phyloP scores from a whole-genome alignment of 2,888 invertebrate species.

The Drosophila anomelani region DNA sequence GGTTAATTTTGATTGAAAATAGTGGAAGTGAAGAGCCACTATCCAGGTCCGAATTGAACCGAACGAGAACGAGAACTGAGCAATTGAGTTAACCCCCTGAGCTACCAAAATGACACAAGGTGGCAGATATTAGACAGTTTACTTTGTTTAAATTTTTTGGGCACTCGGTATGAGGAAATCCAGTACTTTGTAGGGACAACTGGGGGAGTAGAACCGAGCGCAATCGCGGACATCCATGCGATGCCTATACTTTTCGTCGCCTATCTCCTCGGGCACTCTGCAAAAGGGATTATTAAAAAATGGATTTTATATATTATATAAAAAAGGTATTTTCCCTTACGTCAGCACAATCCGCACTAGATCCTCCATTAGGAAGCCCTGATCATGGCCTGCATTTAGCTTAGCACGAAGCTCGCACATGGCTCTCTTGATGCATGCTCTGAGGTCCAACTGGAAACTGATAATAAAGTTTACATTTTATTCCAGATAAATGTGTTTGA shows the following conservation, averaged over 20 bases:
- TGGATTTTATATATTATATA: neutral
- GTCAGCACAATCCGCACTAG: conserved; percentile 87
- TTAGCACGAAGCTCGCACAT: conserved; percentile 88
- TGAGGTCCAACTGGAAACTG: conserved; percentile 65
- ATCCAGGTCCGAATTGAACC: conserved; percentile 11
- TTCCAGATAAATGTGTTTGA: neutral
- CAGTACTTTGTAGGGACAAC: conserved; percentile 64
- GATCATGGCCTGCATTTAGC: conserved; percentile 86
- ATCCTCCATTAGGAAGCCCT: conserved; percentile 86
- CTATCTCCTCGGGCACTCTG: conserved; percentile 57
- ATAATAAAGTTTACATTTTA: fast-evolving
- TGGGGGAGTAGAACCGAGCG: conserved; percentile 49
- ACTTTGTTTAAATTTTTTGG: conserved; percentile 27
- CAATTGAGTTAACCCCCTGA: neutral
- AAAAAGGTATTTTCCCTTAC: conserved; percentile 83
- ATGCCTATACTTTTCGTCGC: conserved; percentile 55
- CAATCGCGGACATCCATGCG: conserved; percentile 35
- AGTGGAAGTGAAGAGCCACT: neutral
- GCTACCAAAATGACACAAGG: conserved; percentile 1
- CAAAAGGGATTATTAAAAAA: neutral
- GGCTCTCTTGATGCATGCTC: conserved; percentile 87
- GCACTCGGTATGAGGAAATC: conserved; percentile 48
- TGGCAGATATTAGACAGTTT: conserved; percentile 10
- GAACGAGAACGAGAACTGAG: conserved; percentile 12
- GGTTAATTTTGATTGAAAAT: conserved; percentile 4